These are phyloP conservation scores for Philereme vetulata DNA, from an alignment of 2,888 invertebrate species.

Conservation along the genomic window DNA sequence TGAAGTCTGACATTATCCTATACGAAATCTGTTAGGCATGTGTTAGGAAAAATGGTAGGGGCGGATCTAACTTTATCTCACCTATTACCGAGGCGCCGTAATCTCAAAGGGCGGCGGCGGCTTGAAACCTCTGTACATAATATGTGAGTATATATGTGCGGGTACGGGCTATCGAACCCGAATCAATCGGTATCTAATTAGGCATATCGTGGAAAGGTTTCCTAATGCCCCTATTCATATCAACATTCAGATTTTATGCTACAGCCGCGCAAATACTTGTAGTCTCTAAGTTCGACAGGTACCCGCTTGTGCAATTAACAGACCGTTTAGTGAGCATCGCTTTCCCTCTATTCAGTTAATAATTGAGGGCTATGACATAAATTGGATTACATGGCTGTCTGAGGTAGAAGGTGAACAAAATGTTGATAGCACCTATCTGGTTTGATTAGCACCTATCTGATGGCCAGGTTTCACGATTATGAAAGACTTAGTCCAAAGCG, in stretches of 20 bases:
- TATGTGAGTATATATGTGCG: too few relatives aligned
- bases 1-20: too few relatives aligned
- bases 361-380: background rate
- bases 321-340: background rate
- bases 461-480: too few relatives aligned
- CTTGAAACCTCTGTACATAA: background rate
- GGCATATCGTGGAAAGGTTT: slow-evolving; percentile 9
- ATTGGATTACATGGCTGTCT: background rate
- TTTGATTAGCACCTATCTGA: too few relatives aligned
- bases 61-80: background rate
- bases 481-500: too few relatives aligned
- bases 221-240: slow-evolving; percentile 12
- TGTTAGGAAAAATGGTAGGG: too few relatives aligned
- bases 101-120: background rate
- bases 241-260: slow-evolving; percentile 2
- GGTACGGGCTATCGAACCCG: slow-evolving; percentile 6
- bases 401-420: background rate
- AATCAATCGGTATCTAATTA: slow-evolving; percentile 13
- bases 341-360: background rate
- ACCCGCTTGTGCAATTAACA: slow-evolving; percentile 5
- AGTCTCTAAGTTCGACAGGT: slow-evolving; percentile 2
- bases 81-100: background rate
- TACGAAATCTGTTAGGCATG: too few relatives aligned
- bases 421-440: background rate
- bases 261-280: slow-evolving; percentile 3